Evolutionary conservation across 2,113 vertebrate species (phyloP).

Genomic region (Podiceps cristatus): DNA sequence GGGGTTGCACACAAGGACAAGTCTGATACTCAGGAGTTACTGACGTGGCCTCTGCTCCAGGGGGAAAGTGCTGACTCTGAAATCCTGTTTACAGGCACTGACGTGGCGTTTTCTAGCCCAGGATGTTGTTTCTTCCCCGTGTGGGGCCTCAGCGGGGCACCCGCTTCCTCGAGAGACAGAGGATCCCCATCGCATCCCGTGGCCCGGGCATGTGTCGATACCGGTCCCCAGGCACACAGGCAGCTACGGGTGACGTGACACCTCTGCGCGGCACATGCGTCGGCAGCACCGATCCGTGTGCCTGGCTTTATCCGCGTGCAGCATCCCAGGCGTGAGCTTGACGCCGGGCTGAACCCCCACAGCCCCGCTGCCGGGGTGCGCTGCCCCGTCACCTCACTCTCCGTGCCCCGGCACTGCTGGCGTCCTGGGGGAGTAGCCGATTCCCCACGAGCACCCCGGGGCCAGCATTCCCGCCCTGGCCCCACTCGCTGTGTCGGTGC

Average conservation of each 20-base stretch:
- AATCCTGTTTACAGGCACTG: neutral
- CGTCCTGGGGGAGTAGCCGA: rapidly evolving
- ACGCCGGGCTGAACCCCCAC: rapidly evolving
- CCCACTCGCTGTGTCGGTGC: rapidly evolving
- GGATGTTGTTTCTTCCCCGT: neutral
- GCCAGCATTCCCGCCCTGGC: neutral
- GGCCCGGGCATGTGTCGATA: rapidly evolving
- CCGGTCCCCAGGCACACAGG: neutral
- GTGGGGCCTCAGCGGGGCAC: neutral
- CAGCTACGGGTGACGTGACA: rapidly evolving
- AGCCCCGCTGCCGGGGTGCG: neutral
- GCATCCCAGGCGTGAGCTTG: no score
- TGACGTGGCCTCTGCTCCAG: rapidly evolving
- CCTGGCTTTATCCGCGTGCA: neutral
- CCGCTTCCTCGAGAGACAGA: neutral
- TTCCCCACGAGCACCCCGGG: neutral
- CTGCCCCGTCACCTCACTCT: neutral
- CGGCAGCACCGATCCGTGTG: rapidly evolving
- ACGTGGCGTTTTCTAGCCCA: neutral
- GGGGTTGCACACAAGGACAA: rapidly evolving
- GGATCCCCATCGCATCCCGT: rapidly evolving
- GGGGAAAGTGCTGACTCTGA: neutral
- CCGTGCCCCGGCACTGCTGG: neutral
- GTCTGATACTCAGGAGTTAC: rapidly evolving
- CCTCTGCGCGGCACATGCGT: rapidly evolving